Base-by-base conservation (phyloP, 2,113 vertebrate species). In the Accipiter virgatus region DNA sequence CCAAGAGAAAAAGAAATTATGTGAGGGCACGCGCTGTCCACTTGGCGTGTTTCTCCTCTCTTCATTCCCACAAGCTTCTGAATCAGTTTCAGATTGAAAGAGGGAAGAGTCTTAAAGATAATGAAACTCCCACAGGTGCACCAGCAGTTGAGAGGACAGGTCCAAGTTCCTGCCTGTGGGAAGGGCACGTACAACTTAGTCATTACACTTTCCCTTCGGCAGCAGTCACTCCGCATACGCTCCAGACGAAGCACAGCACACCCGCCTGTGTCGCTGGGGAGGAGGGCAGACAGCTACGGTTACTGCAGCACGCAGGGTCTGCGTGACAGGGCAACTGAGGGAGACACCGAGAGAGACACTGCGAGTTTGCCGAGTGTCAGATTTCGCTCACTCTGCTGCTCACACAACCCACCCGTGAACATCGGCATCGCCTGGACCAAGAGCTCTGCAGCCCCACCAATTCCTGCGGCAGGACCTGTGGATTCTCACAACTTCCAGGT, bases 191-290 rank as follows among this genome's bases (percentile, higher is more conserved):
- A 70, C 42, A 38, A 3, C 32, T 40, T 0, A 0, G 36, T 42
- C 45, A 6, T 2, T 25, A 22, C 22, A 5, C 58, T 38, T 36
- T 56, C n/a, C 58, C 73, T 36, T 15, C 21, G 75, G 88, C 88
- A 70, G 53, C 58, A 25, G 67, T 25, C 0, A 0, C n/a, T 62
- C 70, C 0, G 0, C 11, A 17, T 0, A 6, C 2, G 9, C 82
- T 79, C 65, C 88, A 26, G 45, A 4, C 22, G 18, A 11, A 29
- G 85, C 14, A 7, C 23, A 45, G 83, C 59, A 36, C 56, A 40
- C 22, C 43, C 0, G 0, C 9, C 3, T 26, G 52, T 18, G 52
- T n/a, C 4, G 16, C 84, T 26, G 73, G 48, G 74, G 58, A 43
- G 42, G 63, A 73, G 34, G 62, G 63, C 31, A 25, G 23, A 3